Base-by-base conservation (phyloP, 2,797 vertebrate genomes). In the Microcaecilia unicolor region DNA sequence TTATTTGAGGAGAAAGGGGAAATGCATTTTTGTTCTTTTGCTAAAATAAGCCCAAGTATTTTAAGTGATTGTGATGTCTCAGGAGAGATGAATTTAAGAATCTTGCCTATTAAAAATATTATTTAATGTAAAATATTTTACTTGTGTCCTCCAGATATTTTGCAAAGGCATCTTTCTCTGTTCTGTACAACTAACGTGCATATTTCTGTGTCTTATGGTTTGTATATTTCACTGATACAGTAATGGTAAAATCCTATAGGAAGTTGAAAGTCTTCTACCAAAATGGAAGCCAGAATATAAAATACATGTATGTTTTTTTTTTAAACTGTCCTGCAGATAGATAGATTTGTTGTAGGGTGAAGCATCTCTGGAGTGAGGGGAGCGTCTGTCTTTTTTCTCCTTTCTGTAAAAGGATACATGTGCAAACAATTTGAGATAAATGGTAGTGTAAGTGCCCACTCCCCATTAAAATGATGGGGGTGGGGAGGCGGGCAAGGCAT, bases 71-170 rank as follows among this genome's bases (percentile, higher is more conserved):
- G 62, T 24, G 64, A 44, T 68, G 67, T 61, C 51, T 64, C 61
- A 76, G 58, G 61, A 77, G 76, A 80, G 60, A 55, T 60, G 63
- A 81, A 35, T 75, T 61, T 78, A 71, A 61, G 57, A 64, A 57
- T 67, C 67, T 66, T 73, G 72, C 66, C 58, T 72, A 75, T 77
- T 70, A 70, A 74, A 31, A 76, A 64, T 67, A 51, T 72, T 84
- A 82, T 85, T 85, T 84, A 85, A 84, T 85, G 83, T 85, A 85
- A 84, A 70, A 77, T 83, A 84, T 66, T 80, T 77, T 76, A 64
- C 64, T 38, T 74, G 44, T 43, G 54, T 75, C 74, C 69, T 78
- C 71, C 72, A 81, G 74, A 81, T 83, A 67, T 47, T 66, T 77
- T 81, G 76, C 82, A 83, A 81, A 83, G 82, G 78, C 64, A 56